phyloP scores from a whole-genome alignment of 2,797 vertebrate genomes.

The Syndactyla subalaris region DNA sequence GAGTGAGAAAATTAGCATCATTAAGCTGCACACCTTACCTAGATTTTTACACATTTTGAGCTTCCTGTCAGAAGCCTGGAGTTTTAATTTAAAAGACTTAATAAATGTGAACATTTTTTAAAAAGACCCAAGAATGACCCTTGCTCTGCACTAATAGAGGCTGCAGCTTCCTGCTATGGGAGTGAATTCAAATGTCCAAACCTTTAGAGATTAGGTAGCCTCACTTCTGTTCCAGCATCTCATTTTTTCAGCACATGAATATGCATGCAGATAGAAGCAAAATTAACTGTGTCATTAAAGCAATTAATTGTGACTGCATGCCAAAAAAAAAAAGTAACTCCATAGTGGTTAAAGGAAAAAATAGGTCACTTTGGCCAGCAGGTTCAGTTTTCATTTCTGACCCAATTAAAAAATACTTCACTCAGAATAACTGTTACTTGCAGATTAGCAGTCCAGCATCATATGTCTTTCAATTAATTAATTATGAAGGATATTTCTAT shows the following conservation, averaged over 20 bases:
- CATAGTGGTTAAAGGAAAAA: background rate
- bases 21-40: background rate
- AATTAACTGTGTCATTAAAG: slow-evolving; percentile 41
- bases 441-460: background rate
- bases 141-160: background rate
- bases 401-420: slow-evolving; percentile 16
- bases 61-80: background rate
- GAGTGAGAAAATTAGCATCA: background rate
- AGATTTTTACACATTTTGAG: background rate
- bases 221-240: background rate
- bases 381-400: slow-evolving; percentile 25
- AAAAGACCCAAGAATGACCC: background rate
- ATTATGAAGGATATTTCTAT: slow-evolving; percentile 16
- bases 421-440: background rate
- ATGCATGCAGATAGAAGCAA: background rate
- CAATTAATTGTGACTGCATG: background rate
- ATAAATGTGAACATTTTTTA: background rate
- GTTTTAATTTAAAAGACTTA: slow-evolving; percentile 8
- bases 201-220: background rate
- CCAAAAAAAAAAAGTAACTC: background rate
- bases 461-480: background rate
- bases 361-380: background rate
- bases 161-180: background rate
- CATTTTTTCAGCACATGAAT: background rate
- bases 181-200: background rate